These are phyloP conservation scores for Rhineura floridana DNA, from an alignment of 2,113 vertebrate genomes.

Conservation along the genomic window DNA sequence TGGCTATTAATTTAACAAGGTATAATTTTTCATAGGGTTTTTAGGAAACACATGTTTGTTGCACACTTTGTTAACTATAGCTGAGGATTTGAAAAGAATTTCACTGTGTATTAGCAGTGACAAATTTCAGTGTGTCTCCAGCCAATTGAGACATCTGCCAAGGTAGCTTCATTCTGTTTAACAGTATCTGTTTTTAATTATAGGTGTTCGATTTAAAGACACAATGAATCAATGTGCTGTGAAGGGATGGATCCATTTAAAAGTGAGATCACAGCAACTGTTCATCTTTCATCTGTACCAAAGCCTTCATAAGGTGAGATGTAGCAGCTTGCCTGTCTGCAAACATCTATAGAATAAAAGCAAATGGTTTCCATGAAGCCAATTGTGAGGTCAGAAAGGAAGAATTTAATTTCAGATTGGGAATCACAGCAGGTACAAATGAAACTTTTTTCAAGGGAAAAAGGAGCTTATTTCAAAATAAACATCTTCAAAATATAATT, in stretches of 20 bases:
- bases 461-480: neutral
- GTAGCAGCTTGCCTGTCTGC: neutral
- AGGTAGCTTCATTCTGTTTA: constrained; percentile 4
- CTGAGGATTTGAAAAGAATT: neutral
- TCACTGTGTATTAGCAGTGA: neutral
- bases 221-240: neutral
- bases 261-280: neutral
- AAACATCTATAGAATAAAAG: neutral
- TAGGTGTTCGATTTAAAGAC: neutral
- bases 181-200: constrained; percentile 23
- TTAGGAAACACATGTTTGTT: neutral
- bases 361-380: neutral
- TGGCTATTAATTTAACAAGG: neutral
- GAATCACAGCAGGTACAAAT: neutral
- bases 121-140: neutral
- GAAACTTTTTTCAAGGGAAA: neutral
- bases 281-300: constrained; percentile 8
- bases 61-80: neutral
- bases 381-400: neutral
- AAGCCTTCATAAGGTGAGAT: neutral
- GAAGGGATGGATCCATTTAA: neutral
- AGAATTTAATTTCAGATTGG: neutral
- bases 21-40: neutral
- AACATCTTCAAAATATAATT: neutral
- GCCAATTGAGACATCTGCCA: neutral